Evolutionary conservation across 2,113 vertebrate genomes (phyloP).

Genomic region (Corythornis cristatus): DNA sequence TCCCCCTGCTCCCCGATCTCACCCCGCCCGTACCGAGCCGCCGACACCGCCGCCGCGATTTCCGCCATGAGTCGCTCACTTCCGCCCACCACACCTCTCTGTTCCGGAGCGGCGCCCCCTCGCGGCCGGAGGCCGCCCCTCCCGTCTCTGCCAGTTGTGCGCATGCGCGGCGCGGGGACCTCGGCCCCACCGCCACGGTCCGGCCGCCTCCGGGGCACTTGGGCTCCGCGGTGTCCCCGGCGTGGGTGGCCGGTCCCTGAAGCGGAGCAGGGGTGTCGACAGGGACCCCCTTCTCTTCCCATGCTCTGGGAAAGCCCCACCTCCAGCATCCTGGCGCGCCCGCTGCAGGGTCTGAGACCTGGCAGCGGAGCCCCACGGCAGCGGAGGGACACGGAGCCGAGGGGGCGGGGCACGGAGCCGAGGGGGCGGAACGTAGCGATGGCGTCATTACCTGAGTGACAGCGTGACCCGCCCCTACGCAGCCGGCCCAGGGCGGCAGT

Average conservation of each 20-base stretch:
- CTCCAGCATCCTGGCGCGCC: too few species aligned
- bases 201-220: neutral
- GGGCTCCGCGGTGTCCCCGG: neutral
- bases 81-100: neutral
- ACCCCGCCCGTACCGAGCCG: neutral
- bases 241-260: neutral
- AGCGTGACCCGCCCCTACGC: neutral
- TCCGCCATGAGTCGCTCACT: neutral
- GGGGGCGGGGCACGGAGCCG: too few species aligned
- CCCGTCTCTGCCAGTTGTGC: neutral
- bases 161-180: neutral
- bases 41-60: neutral
- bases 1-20: too few species aligned
- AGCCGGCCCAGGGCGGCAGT: too few species aligned
- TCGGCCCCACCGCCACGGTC: neutral
- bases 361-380: neutral
- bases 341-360: neutral
- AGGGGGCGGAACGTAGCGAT: too few species aligned
- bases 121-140: neutral
- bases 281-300: neutral
- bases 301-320: neutral
- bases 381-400: neutral
- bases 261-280: neutral
- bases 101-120: too few species aligned
- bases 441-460: neutral